Percentiles rank a stretch among this genome's conserved stretches.
Evolutionary conservation across 2,797 vertebrate genomes (phyloP).

Genomic region (Balearica regulorum): DNA sequence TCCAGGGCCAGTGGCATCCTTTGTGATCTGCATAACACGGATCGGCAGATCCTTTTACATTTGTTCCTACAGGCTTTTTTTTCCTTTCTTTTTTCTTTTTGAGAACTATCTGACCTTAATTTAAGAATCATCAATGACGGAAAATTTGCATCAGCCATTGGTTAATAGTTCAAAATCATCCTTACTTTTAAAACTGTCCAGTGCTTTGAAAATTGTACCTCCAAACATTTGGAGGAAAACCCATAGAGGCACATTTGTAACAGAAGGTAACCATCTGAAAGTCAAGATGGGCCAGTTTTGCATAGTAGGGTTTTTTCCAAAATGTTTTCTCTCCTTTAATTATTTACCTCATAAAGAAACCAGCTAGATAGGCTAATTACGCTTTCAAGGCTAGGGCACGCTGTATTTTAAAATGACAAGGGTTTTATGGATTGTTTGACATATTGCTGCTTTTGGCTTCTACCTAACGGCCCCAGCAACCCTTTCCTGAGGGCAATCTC

Average conservation of each 20-base stretch:
- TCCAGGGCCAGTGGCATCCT: neutral
- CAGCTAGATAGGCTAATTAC: neutral
- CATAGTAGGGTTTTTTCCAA: neutral
- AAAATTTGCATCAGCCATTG: neutral
- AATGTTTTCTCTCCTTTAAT: conserved; percentile 48
- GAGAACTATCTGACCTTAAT: neutral
- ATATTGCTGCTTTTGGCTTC: neutral
- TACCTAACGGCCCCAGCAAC: neutral
- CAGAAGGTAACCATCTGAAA: neutral
- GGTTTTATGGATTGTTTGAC: neutral
- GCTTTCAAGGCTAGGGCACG: neutral
- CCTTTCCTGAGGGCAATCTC: neutral
- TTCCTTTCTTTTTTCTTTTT: neutral
- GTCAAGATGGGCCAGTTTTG: neutral
- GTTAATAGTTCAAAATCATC: neutral
- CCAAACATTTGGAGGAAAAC: neutral
- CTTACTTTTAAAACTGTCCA: neutral
- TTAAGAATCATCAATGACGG: neutral
- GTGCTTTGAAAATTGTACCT: neutral
- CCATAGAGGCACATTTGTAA: neutral
- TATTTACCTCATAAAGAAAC: conserved; percentile 54
- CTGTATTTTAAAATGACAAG: neutral
- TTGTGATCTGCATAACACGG: neutral
- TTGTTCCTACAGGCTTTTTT: neutral
- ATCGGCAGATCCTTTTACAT: neutral